Conservation (phyloP, 1,140 invertebrate species). For the Listronotus oregonensis region DNA sequence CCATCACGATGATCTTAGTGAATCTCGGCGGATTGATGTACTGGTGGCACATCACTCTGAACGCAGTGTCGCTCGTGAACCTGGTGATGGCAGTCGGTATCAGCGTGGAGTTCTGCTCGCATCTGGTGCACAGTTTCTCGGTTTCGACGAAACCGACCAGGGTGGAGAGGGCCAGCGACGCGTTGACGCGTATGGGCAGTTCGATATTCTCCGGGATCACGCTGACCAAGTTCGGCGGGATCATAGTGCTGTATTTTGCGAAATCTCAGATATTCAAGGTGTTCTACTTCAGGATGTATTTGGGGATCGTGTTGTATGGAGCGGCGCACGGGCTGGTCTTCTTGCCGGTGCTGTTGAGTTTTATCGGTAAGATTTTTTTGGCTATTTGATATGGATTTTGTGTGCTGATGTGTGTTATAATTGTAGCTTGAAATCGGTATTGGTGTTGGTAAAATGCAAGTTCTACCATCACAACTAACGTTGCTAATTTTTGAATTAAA, state of each 20-base stretch:
- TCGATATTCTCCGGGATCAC: slow-evolving; percentile 97
- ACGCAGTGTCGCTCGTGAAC: slow-evolving; percentile 97
- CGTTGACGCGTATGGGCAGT: slow-evolving; percentile 90
- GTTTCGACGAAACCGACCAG: slow-evolving; percentile 73
- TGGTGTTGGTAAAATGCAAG: too few relatives aligned
- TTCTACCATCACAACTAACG: too few relatives aligned
- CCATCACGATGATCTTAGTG: slow-evolving; percentile 92
- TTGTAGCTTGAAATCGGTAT: too few relatives aligned
- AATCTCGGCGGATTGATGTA: slow-evolving; percentile 96
- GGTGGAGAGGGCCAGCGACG: slow-evolving; percentile 78
- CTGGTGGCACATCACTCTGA: slow-evolving; percentile 93
- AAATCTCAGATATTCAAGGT: slow-evolving; percentile 97
- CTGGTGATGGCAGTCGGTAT: slow-evolving; percentile 99
- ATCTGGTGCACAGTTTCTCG: slow-evolving; percentile 92
- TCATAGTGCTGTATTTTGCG: slow-evolving; percentile 92
- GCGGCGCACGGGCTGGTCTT: slow-evolving; percentile 96
- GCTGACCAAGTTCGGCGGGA: slow-evolving; percentile 94
- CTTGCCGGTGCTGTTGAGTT: slow-evolving; percentile 93
- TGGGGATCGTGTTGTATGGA: slow-evolving; percentile 94
- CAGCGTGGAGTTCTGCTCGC: slow-evolving; percentile 97
- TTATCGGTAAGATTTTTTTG: slow-evolving; percentile 80
- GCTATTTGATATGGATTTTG: background rate
- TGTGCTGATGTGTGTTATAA: background rate
- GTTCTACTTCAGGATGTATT: slow-evolving; percentile 98
- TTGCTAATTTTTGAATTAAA: too few relatives aligned